phyloP scores from a whole-genome alignment of 1,140 invertebrate genomes.

The Drosophila bocki region DNA sequence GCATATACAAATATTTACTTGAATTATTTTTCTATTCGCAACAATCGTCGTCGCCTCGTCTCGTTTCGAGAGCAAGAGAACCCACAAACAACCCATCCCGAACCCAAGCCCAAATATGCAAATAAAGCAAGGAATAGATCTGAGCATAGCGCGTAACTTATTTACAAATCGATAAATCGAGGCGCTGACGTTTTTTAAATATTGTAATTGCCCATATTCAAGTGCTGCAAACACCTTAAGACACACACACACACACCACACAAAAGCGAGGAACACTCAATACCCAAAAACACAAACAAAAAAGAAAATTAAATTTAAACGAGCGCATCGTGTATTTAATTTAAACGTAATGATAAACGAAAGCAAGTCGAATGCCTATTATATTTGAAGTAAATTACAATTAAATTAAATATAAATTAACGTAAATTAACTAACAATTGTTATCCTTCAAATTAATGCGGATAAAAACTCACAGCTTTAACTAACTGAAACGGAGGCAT shows the following conservation, averaged over 20 bases:
- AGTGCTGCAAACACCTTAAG: conserved; percentile 43
- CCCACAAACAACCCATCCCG: conserved; percentile 26
- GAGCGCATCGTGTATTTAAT: conserved; percentile 56
- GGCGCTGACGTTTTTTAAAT: conserved; percentile 72
- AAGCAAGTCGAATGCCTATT: conserved; percentile 70
- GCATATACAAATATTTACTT: conserved; percentile 78
- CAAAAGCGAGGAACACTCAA: conserved; percentile 17
- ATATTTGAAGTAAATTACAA: conserved; percentile 65
- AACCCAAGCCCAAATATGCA: conserved; percentile 7
- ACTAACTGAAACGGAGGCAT: conserved; percentile 79
- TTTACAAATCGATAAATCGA: conserved; percentile 68
- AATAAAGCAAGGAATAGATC: conserved; percentile 44
- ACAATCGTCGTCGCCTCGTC: conserved; percentile 58
- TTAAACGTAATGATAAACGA: conserved; percentile 55
- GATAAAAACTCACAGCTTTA: conserved; percentile 84
- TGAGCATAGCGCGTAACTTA: conserved; percentile 62
- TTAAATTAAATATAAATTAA: conserved; percentile 44
- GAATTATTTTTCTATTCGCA: conserved; percentile 82
- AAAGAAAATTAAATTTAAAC: conserved; percentile 41
- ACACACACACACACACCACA: conserved; percentile 1
- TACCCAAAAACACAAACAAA: conserved; percentile 9
- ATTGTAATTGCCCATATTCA: conserved; percentile 61
- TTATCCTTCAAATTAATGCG: conserved; percentile 82
- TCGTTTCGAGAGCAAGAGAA: conserved; percentile 33
- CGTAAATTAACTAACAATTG: conserved; percentile 65